Conservation (phyloP, 2,797 vertebrate species). For the Distichodus sexfasciatus region DNA sequence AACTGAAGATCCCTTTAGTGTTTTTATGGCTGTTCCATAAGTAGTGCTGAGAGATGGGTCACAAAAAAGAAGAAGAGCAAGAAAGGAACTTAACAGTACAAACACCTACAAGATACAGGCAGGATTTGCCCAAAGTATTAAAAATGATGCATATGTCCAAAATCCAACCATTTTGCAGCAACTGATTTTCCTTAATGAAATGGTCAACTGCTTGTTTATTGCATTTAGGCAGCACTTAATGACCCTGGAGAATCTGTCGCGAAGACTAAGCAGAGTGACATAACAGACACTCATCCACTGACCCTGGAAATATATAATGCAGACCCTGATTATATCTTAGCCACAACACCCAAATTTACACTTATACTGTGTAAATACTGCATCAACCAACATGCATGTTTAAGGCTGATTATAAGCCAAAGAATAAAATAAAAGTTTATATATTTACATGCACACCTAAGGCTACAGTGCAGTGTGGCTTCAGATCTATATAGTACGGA, state of each 20-base stretch:
- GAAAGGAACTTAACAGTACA: no score
- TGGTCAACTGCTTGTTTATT: background rate
- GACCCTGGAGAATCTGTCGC: no score
- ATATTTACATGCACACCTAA: background rate
- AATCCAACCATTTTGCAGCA: background rate
- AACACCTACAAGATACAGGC: background rate
- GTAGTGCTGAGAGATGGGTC: conserved; percentile 1
- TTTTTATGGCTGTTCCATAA: background rate
- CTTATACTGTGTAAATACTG: background rate
- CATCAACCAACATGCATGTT: background rate
- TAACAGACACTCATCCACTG: no score
- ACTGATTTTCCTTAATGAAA: background rate
- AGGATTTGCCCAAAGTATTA: background rate
- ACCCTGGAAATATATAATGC: background rate
- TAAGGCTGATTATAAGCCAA: background rate
- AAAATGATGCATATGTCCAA: background rate
- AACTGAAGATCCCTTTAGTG: conserved; percentile 9
- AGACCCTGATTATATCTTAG: background rate
- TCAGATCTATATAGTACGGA: background rate
- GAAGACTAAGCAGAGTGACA: background rate
- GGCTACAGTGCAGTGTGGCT: background rate
- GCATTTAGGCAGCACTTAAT: background rate
- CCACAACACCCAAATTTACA: background rate
- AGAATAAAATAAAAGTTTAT: background rate
- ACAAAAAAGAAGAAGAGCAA: background rate